These are phyloP conservation scores for Thunnus albacares DNA, from an alignment of 2,797 vertebrate species.

Conservation along the genomic window DNA sequence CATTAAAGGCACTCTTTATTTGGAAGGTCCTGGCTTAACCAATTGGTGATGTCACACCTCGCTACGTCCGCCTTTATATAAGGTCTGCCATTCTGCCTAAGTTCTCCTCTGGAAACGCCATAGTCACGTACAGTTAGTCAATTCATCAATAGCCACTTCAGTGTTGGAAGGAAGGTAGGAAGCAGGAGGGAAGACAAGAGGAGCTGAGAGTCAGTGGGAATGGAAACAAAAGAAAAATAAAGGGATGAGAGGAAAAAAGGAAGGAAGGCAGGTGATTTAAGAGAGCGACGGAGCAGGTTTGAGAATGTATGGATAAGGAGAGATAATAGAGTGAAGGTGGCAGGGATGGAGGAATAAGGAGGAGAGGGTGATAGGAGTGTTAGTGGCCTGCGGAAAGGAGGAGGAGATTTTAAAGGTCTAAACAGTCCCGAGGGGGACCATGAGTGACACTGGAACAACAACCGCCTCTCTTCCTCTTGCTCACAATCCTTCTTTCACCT, in stretches of 20 bases:
- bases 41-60: neutral
- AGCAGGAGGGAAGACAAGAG: slow-evolving; percentile 7
- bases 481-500: slow-evolving; percentile 3
- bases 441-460: slow-evolving; percentile 70
- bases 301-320: neutral
- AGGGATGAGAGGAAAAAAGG: slow-evolving; percentile 3
- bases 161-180: slow-evolving; percentile 46
- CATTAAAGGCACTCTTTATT: too few relatives aligned
- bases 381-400: slow-evolving; percentile 54
- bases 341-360: neutral
- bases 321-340: neutral
- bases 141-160: slow-evolving; percentile 55
- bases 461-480: slow-evolving; percentile 25
- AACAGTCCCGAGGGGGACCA: slow-evolving; percentile 65
- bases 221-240: neutral
- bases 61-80: slow-evolving; percentile 9
- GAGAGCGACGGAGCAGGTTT: neutral
- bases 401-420: slow-evolving; percentile 76
- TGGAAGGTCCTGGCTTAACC: too few relatives aligned
- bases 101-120: neutral
- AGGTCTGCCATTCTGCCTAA: neutral
- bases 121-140: slow-evolving; percentile 14
- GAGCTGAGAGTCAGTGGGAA: slow-evolving; percentile 25
- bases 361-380: slow-evolving; percentile 40
- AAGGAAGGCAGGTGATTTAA: neutral